Evolutionary conservation across 1,140 invertebrate genomes (phyloP), one percentile per base, ranked within the genome.

Genomic region (Orchesella cincta): DNA sequence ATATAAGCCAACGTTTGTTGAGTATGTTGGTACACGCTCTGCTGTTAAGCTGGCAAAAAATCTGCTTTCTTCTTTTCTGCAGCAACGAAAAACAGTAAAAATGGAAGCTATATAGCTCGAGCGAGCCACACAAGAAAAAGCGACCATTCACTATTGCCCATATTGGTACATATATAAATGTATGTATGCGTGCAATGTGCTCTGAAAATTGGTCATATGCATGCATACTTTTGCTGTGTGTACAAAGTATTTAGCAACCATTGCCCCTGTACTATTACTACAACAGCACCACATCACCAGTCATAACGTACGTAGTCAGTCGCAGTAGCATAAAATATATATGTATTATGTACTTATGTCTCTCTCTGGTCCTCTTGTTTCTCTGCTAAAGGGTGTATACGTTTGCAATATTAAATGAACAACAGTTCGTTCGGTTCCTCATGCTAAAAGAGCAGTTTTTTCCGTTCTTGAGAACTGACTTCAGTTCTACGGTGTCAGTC

Each of bases 111-210:
- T 46, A 46, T 5, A 18, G 39, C 14, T 5, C 3, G 26, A 16
- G 23, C 23, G n/a, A 57, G 54, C 54, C 12, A 57, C 14, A 23
- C 54, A 26, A 18, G 3, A 23, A 18, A 5, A 57, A 3, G 54
- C 12, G 3, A 3, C n/a, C 26, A 18, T 5, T 23, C n/a, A 16
- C 23, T 16, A 18, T 12, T 57, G 3, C 54, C 12, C 12, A 12
- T 57, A 57, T 57, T 57, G 5, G 26, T 57, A 57, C 26, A 18
- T 57, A 23, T 26, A 57, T 26, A 18, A 57, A 57, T 57, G 54
- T 23, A 57, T 57, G 23, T n/a, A 57, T 57, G 54, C 54, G 54
- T 57, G n/a, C 54, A 57, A 57, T 26, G 39, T 46, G 39, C 39
- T 46, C 18, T 46, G 5, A 26, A 57, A 57, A 57, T 5, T 18